A percentile compares a stretch with the other conserved stretches of the same genome.
Evolutionary conservation across 2,888 invertebrate species (phyloP).

Genomic region (Tetragonula carbonaria): DNA sequence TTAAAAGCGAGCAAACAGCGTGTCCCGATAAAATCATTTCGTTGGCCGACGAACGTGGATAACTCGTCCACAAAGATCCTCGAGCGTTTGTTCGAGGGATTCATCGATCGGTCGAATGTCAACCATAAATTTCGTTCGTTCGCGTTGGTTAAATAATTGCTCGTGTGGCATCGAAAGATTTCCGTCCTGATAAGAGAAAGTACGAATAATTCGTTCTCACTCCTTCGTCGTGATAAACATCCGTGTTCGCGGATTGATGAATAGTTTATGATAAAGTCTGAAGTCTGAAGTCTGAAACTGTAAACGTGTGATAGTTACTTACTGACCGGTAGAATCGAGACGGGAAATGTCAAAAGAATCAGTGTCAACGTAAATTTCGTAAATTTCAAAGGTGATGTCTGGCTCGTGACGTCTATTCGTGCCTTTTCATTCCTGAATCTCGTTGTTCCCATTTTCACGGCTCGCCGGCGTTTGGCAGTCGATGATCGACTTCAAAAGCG

Average conservation of each 20-base stretch:
- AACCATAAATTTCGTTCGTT: constrained; percentile 19
- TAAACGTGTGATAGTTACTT: no score
- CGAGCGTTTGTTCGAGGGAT: constrained; percentile 3
- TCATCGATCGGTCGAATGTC: constrained; percentile 8
- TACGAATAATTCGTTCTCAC: constrained; percentile 39
- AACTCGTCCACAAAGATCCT: no score
- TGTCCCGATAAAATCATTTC: constrained; percentile 1
- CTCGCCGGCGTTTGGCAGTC: neutral
- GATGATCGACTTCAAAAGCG: neutral
- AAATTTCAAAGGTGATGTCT: no score
- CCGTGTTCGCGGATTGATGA: no score
- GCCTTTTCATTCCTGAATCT: neutral
- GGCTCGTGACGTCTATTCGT: neutral
- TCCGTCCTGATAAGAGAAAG: constrained; percentile 14
- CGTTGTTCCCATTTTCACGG: neutral
- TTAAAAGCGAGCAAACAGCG: neutral
- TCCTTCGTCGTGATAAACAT: no score
- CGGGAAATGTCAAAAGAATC: no score
- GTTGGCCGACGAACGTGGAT: neutral
- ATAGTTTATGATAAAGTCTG: no score
- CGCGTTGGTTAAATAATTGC: constrained; percentile 23
- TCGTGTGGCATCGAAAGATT: constrained; percentile 25
- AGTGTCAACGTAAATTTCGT: no score
- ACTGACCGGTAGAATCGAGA: no score
- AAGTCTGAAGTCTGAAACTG: no score